Conservation (phyloP, 1,140 invertebrate genomes). For the Caenorhabditis tropicalis region DNA sequence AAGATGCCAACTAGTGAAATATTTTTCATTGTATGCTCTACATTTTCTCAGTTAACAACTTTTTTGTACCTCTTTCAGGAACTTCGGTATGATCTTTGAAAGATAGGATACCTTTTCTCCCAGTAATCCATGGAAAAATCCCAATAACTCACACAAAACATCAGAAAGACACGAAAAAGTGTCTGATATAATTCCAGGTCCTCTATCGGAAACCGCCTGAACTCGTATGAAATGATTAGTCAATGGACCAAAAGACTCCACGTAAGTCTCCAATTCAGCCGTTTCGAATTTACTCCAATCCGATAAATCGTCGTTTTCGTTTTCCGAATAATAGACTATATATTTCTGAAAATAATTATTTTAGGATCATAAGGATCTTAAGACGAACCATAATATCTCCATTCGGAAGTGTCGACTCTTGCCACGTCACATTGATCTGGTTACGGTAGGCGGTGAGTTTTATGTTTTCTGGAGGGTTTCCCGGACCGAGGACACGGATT, state of each 20-base stretch:
- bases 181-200: conserved; percentile 24
- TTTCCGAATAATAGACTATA: conserved; percentile 15
- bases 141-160: conserved; percentile 43
- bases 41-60: no score
- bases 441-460: conserved; percentile 3
- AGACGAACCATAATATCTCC: conserved; percentile 19
- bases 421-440: conserved; percentile 38
- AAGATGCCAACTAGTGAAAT: no score
- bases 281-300: conserved; percentile 43
- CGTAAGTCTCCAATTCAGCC: background rate
- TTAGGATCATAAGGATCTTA: background rate
- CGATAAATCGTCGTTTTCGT: conserved; percentile 29
- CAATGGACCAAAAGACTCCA: background rate
- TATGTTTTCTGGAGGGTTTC: conserved; percentile 21
- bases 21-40: no score
- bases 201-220: conserved; percentile 22
- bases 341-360: conserved; percentile 19
- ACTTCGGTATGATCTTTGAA: no score
- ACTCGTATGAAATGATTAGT: conserved; percentile 18
- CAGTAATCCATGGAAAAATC: no score
- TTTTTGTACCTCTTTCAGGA: no score
- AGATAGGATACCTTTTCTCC: no score
- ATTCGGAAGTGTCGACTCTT: conserved; percentile 34
- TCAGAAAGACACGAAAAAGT: background rate
- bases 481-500: background rate